Conservation (phyloP, 1,140 invertebrate species). For the Teleogryllus occipitalis region DNA sequence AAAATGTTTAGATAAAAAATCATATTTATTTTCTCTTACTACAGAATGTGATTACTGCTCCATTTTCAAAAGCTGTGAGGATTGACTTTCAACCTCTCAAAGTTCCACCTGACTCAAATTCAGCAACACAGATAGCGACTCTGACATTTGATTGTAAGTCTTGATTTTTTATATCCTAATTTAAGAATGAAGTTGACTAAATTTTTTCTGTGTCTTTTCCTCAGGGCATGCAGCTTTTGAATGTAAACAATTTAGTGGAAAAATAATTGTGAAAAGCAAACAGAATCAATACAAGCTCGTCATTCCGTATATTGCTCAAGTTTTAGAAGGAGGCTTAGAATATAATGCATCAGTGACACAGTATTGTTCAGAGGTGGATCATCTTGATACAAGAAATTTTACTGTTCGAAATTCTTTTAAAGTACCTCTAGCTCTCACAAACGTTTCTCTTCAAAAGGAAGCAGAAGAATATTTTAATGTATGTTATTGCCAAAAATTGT, state of each 20-base stretch:
- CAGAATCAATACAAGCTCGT: slow-evolving; percentile 50
- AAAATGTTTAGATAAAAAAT: slow-evolving; percentile 5
- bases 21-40: slow-evolving; percentile 26
- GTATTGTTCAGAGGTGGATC: slow-evolving; percentile 43
- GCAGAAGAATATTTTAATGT: slow-evolving; percentile 52
- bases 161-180: slow-evolving; percentile 15
- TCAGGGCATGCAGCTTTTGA: slow-evolving; percentile 47
- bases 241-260: slow-evolving; percentile 49
- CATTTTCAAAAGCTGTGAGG: slow-evolving; percentile 49
- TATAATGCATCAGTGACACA: slow-evolving; percentile 45
- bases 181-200: slow-evolving; percentile 4
- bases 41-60: slow-evolving; percentile 48
- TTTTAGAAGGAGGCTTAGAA: slow-evolving; percentile 46
- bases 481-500: slow-evolving; percentile 13
- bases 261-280: slow-evolving; percentile 60
- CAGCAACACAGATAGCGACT: slow-evolving; percentile 55
- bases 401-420: slow-evolving; percentile 62
- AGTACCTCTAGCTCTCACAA: slow-evolving; percentile 58
- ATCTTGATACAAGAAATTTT: slow-evolving; percentile 42
- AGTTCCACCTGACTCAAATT: slow-evolving; percentile 51
- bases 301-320: slow-evolving; percentile 48
- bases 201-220: slow-evolving; percentile 25
- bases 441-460: slow-evolving; percentile 54
- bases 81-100: slow-evolving; percentile 52
- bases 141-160: slow-evolving; percentile 69